Evolutionary conservation across 2,113 vertebrate genomes (phyloP).

Genomic region (Syngnathus scovelli): DNA sequence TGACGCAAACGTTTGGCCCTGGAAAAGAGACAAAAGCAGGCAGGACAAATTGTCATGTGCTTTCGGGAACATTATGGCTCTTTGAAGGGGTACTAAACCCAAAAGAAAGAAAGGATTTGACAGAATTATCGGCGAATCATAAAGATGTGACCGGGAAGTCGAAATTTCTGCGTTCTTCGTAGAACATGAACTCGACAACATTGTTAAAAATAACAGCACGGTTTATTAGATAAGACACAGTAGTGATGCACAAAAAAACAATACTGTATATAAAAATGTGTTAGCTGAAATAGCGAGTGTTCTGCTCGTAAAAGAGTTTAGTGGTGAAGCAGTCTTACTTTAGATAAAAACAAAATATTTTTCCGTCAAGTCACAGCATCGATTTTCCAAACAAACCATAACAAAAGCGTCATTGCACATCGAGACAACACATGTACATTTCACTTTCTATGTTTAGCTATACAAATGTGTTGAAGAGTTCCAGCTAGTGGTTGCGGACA

Average conservation of each 20-base stretch:
- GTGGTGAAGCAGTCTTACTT: constrained; percentile 11
- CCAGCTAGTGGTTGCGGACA: constrained; percentile 22
- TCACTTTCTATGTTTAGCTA: not conserved
- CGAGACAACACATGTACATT: constrained; percentile 2
- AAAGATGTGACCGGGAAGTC: no score
- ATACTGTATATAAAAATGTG: constrained; percentile 25
- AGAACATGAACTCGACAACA: constrained; percentile 15
- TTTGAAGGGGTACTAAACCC: not conserved
- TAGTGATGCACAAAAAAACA: constrained; percentile 28
- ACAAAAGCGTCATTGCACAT: constrained; percentile 23
- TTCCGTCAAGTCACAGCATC: constrained; percentile 11
- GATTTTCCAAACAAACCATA: not conserved
- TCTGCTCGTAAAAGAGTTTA: constrained; percentile 11
- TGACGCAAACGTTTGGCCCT: not conserved
- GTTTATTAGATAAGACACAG: constrained; percentile 39
- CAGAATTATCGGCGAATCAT: not conserved
- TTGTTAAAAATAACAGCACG: constrained; percentile 31
- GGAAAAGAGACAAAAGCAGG: constrained; percentile 1
- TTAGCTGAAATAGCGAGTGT: constrained; percentile 23
- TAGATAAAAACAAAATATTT: constrained; percentile 7
- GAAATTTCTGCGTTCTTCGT: not conserved
- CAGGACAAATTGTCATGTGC: not conserved
- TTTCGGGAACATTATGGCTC: not conserved
- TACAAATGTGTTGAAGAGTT: constrained; percentile 8
- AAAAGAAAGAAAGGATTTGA: not conserved